These are phyloP conservation scores for Athripsodes cinereus DNA, from an alignment of 2,888 invertebrate genomes.

Conservation along the genomic window DNA sequence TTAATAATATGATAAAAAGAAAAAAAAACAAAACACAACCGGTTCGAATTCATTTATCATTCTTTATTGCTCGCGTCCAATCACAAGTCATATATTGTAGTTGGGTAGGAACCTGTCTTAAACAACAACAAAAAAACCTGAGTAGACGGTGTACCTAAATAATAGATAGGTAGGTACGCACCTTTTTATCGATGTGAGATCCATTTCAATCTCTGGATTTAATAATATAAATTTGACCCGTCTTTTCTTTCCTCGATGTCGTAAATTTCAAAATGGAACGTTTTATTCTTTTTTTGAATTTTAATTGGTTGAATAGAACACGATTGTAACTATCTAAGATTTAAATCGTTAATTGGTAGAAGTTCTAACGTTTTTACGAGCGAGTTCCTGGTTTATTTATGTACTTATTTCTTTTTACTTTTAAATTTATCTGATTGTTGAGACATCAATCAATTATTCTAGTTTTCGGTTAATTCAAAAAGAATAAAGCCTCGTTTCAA, in stretches of 20 bases:
- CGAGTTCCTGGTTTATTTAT: no score
- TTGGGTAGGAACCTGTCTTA: background rate
- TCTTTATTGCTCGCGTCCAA: slow-evolving; percentile 1
- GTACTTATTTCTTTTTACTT: no score
- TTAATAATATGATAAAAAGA: no score
- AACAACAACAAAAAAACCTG: no score
- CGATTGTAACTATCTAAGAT: background rate
- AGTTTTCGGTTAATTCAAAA: no score
- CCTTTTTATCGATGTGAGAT: background rate
- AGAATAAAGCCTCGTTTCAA: no score
- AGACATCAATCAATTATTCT: no score
- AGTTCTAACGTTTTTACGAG: no score
- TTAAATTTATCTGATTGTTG: no score
- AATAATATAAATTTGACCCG: slow-evolving; percentile 2
- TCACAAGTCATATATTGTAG: background rate
- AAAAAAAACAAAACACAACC: background rate
- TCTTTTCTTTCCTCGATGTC: background rate
- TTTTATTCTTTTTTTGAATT: background rate
- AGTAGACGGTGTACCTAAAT: background rate
- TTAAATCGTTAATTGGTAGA: no score
- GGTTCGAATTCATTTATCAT: background rate
- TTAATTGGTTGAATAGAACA: background rate
- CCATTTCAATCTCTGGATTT: background rate
- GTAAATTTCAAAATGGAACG: background rate
- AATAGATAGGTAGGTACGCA: background rate